Evolutionary conservation across 2,113 vertebrate species (phyloP).

Genomic region (Triplophysa tibetana): DNA sequence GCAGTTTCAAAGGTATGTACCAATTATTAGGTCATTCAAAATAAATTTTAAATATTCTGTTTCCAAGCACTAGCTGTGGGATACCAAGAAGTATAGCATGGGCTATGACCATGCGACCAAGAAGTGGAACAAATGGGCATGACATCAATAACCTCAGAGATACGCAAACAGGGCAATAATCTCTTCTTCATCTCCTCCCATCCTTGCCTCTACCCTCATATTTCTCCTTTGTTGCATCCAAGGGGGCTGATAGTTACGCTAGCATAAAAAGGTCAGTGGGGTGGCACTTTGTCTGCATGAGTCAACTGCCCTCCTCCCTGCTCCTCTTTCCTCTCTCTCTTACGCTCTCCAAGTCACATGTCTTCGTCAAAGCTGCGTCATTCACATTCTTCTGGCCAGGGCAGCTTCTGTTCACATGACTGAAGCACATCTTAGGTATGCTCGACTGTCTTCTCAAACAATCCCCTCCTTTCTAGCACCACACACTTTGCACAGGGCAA

Average conservation of each 20-base stretch:
- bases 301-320: constrained; percentile 9
- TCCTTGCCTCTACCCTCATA: constrained; percentile 14
- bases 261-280: constrained; percentile 46
- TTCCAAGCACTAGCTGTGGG: constrained; percentile 56
- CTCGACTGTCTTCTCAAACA: constrained; percentile 58
- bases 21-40: neutral
- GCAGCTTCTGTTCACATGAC: constrained; percentile 70
- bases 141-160: constrained; percentile 51
- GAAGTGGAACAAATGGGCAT: constrained; percentile 27
- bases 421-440: constrained; percentile 55
- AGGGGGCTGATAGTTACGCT: neutral
- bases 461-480: constrained; percentile 55
- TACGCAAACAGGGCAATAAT: constrained; percentile 47
- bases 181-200: constrained; percentile 28
- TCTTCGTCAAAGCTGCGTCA: constrained; percentile 72
- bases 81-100: constrained; percentile 40
- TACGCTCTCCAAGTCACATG: constrained; percentile 69
- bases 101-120: constrained; percentile 56
- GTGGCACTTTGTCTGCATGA: constrained; percentile 28
- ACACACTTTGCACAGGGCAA: constrained; percentile 1
- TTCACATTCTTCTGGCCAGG: constrained; percentile 75
- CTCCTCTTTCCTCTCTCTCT: constrained; percentile 35
- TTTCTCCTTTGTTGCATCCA: constrained; percentile 18
- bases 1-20: neutral
- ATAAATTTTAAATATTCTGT: constrained; percentile 42